Conservation (phyloP, 2,113 vertebrate genomes). For the Hippocampus guttulatus region DNA sequence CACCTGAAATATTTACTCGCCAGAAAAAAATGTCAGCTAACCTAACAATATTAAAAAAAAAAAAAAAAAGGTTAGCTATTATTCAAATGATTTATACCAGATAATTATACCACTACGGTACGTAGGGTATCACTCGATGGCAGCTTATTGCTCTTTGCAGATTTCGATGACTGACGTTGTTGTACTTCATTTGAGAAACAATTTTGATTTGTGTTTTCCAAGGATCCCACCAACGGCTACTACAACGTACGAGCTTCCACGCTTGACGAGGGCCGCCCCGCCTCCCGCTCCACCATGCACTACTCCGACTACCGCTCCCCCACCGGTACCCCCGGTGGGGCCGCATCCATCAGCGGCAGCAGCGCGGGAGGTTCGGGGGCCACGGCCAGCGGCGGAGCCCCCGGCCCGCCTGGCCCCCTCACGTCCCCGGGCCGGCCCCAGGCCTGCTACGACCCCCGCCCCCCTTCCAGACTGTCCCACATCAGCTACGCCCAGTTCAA, state of each 20-base stretch:
- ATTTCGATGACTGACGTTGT: too few species aligned
- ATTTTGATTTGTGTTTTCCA: conserved; percentile 1
- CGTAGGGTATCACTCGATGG: too few species aligned
- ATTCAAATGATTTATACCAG: too few species aligned
- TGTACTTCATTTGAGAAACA: too few species aligned
- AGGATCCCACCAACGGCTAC: conserved; percentile 96
- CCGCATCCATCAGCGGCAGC: conserved; percentile 65
- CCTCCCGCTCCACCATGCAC: conserved; percentile 85
- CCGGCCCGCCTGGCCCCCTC: conserved; percentile 69
- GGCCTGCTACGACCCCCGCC: conserved; percentile 83
- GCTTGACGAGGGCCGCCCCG: conserved; percentile 84
- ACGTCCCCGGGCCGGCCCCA: conserved; percentile 69
- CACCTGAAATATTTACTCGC: too few species aligned
- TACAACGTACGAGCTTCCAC: conserved; percentile 88
- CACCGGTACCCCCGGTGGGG: conserved; percentile 65
- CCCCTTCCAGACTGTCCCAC: conserved; percentile 88
- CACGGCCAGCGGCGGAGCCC: conserved; percentile 71
- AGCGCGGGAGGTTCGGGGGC: conserved; percentile 67
- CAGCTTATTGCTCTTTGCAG: too few species aligned
- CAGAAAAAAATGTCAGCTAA: too few species aligned
- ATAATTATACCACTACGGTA: too few species aligned
- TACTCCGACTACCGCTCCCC: conserved; percentile 85
- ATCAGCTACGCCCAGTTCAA: conserved; percentile 93
- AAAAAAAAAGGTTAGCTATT: too few species aligned
- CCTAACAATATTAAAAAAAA: too few species aligned